phyloP scores from a whole-genome alignment of 2,888 invertebrate species.

The Taenaris catops region DNA sequence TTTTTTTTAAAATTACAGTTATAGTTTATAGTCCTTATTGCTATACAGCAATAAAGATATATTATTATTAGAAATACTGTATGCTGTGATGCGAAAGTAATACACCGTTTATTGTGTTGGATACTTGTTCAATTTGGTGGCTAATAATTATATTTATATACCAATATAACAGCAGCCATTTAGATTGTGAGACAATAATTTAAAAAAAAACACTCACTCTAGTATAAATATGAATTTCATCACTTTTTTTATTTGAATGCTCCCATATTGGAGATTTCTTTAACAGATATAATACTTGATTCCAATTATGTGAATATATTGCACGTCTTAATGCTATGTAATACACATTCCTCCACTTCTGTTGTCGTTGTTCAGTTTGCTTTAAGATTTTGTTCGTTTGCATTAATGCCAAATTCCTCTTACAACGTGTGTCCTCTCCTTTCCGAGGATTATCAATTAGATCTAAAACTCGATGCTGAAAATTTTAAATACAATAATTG shows the following conservation, averaged over 20 bases:
- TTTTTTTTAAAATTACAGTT: no score
- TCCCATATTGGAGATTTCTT: slow-evolving; percentile 52
- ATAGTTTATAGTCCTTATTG: no score
- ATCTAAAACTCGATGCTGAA: slow-evolving; percentile 41
- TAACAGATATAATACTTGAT: slow-evolving; percentile 50
- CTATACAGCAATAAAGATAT: no score
- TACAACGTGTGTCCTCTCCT: slow-evolving; percentile 35
- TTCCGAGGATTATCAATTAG: slow-evolving; percentile 30
- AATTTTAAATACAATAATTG: neutral
- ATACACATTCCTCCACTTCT: slow-evolving; percentile 31
- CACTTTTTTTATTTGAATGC: slow-evolving; percentile 26
- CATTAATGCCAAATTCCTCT: slow-evolving; percentile 38
- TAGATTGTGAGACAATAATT: no score
- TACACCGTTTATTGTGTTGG: no score
- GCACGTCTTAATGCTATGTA: slow-evolving; percentile 41
- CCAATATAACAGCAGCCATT: no score
- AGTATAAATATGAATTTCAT: slow-evolving; percentile 37
- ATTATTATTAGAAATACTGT: no score
- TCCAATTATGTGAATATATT: slow-evolving; percentile 61
- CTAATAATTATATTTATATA: no score
- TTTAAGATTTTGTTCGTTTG: slow-evolving; percentile 32
- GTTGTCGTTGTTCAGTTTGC: slow-evolving; percentile 8
- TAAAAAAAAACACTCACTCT: slow-evolving; percentile 52
- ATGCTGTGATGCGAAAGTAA: no score
- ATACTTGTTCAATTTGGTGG: no score